Base-by-base conservation (phyloP, 2,888 invertebrate species). In the Trissoscelio sp. region DNA sequence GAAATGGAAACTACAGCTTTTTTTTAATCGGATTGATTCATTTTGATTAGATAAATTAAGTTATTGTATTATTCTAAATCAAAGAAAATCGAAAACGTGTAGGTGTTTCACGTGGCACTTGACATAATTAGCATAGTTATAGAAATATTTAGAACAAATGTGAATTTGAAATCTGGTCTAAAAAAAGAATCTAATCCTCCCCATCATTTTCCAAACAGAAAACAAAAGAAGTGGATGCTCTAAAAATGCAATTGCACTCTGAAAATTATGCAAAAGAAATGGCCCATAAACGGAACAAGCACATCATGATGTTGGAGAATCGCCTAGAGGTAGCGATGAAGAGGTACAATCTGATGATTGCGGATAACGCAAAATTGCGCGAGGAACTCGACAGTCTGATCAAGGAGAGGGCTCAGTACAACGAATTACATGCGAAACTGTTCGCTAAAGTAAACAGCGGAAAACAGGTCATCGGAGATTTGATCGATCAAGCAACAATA, bases 401-500 rank as follows among this genome's bases (percentile, higher is more conserved):
- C 0, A 94, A 95, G 80, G 97, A 97, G 91, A 94, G 98, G 28
- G 94, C 95, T 20, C 95, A 95, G 85, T 98, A 97, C 91, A 97
- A 97, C 90, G 93, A 94, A 3, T 93, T 96, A 80, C 97, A 97
- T 95, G 95, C 95, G 88, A 94, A 95, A 86, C 93, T 97, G 87
- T 94, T 96, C 39, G 94, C 94, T 53, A 95, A 96, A 69, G 93
- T 97, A 58, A 95, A 95, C 88, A 93, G 94, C 39, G 96, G 97
- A 0, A 97, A 97, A 88, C 95, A 95, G 79, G 94, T 95, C 87
- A 96, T 97, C 89, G 94, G 96, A 85, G 97, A 97, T 87, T 92
- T 97, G 73, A 96, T 98, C 79, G 97, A 98, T 86, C 96, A 96
- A 86, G 96, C 97, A 0, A 97, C 97, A 18, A 92, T 95, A 42